Base-by-base conservation (phyloP, 1,140 invertebrate genomes). In the Matsumurasca onukii region DNA sequence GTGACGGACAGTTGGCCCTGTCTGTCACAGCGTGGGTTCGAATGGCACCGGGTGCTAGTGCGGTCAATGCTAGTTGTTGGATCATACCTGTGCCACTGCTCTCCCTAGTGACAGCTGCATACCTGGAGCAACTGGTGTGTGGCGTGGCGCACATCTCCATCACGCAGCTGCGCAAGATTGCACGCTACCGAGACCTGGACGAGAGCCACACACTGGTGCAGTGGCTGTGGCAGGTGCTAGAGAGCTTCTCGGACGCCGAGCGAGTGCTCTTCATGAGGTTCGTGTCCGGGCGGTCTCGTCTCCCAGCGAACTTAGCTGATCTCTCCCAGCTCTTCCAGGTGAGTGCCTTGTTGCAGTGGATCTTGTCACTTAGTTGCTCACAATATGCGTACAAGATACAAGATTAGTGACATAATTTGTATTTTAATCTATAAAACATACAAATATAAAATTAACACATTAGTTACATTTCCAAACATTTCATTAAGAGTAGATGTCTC, bases 281-380 rank as follows among this genome's bases (percentile, higher is more conserved):
- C 79, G 87, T 90, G 1, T 89, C 86, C 22, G 88, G 88, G 3
- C 75, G 88, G 66, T 88, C 87, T 13, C 76, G 88, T 39, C 78
- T 90, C 9, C 88, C 88, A 13, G 84, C 84, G 9, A 89, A 89
- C 76, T 78, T 88, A 55, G 85, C 86, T 49, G 87, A 89, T 75
- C 81, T 89, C 29, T 85, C 86, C 12, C 87, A 89, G 75, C 75
- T 87, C 57, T 89, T 89, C 74, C 88, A 89, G 80, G 86, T 87
- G 75, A 78, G 67, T 1, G 22, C 20, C 39, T 67, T n/a, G n/a
- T n/a, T n/a, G n/a, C n/a, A n/a, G n/a, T n/a, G n/a, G n/a, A 68
- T 52, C 34, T 5, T 39, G 5, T 39, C 34, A 39, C 34, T 39
- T 39, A 9, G 5, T 39, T 9, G 5, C 34, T 39, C n/a, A n/a